Conservation (phyloP, 2,113 vertebrate species). For the Serilophus lunatus region DNA sequence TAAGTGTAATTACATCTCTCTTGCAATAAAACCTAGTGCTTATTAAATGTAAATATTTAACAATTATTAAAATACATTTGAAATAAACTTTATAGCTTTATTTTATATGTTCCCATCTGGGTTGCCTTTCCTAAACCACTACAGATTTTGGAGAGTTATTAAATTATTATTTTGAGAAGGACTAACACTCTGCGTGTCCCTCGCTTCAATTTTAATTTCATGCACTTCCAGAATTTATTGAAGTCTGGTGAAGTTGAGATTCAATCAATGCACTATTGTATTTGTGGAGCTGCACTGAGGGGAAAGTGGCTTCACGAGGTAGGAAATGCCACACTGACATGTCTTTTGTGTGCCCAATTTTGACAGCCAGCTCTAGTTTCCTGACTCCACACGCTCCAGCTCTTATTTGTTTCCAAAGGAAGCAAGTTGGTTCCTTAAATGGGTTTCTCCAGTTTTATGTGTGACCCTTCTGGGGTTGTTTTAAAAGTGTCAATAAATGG, state of each 20-base stretch:
- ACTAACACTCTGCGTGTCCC: constrained; percentile 61
- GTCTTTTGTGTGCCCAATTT: background rate
- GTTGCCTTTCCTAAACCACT: constrained; percentile 72
- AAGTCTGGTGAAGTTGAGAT: constrained; percentile 36
- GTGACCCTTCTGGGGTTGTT: background rate
- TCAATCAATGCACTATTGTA: constrained; percentile 25
- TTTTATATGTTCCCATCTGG: constrained; percentile 79
- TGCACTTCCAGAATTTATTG: constrained; percentile 61
- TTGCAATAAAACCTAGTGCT: constrained; percentile 71
- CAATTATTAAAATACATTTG: constrained; percentile 79
- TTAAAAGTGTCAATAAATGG: background rate
- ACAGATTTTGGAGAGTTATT: constrained; percentile 70
- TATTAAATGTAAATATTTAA: constrained; percentile 84
- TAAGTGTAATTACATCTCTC: constrained; percentile 77
- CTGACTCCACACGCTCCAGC: constrained; percentile 3
- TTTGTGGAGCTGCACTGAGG: background rate
- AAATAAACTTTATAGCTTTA: constrained; percentile 77
- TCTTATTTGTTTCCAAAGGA: constrained; percentile 31
- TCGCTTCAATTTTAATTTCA: constrained; percentile 67
- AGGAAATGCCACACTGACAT: constrained; percentile 12
- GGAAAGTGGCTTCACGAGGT: constrained; percentile 20
- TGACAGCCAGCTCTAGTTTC: background rate
- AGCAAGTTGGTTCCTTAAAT: background rate
- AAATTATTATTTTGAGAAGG: constrained; percentile 76
- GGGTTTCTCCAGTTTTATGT: constrained; percentile 6